Conservation (phyloP, 2,797 vertebrate genomes). For the Sebastes nivosus region DNA sequence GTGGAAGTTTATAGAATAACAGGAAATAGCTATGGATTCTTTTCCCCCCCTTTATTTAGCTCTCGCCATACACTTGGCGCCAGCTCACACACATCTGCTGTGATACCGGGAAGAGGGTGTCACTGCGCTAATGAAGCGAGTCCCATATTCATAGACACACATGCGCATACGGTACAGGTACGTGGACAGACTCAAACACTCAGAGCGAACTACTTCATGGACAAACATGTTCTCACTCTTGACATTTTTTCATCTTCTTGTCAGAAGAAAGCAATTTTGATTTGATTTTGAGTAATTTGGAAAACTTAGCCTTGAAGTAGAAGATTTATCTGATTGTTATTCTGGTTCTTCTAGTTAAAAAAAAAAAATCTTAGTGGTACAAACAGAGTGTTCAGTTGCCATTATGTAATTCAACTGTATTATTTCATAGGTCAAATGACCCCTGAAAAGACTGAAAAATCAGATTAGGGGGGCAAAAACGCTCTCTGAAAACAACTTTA, state of each 20-base stretch:
- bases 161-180: conserved; percentile 7
- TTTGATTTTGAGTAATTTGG: not conserved
- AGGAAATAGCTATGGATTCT: conserved; percentile 75
- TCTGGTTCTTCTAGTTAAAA: not conserved
- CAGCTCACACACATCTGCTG: conserved; percentile 59
- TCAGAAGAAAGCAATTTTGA: not conserved
- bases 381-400: not conserved
- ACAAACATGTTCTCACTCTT: not conserved
- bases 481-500: conserved; percentile 34
- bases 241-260: not conserved
- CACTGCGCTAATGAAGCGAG: conserved; percentile 29
- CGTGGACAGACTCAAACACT: not conserved
- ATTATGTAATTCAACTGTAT: not conserved
- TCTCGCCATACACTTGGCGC: conserved; percentile 63
- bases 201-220: not conserved
- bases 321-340: not conserved
- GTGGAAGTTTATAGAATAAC: conserved; percentile 78
- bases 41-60: conserved; percentile 57
- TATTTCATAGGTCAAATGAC: conserved; percentile 12
- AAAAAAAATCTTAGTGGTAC: not conserved
- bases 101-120: conserved; percentile 47
- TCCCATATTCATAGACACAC: conserved; percentile 17
- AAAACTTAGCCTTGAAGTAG: not conserved
- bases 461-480: conserved; percentile 17
- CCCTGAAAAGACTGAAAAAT: conserved; percentile 4